Percentiles rank a stretch among this genome's conserved stretches.
phyloP scores from a whole-genome alignment of 2,113 vertebrate species.

The Sciurus niger region DNA sequence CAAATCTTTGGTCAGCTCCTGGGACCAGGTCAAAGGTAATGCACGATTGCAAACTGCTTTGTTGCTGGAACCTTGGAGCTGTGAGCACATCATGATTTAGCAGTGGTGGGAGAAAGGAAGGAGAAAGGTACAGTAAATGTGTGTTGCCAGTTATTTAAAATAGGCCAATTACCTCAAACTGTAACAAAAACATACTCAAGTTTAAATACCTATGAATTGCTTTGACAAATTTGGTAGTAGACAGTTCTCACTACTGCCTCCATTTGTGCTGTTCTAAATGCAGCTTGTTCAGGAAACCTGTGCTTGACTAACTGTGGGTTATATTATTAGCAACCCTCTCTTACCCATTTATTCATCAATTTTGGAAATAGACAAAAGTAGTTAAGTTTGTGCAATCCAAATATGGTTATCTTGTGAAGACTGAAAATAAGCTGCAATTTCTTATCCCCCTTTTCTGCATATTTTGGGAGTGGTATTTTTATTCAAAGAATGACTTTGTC shows the following conservation, averaged over 20 bases:
- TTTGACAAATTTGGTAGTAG: slow-evolving; percentile 79
- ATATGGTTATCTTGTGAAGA: slow-evolving; percentile 2
- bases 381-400: slow-evolving; percentile 32
- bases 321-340: neutral
- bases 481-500: neutral
- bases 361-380: slow-evolving; percentile 41
- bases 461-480: neutral
- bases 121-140: slow-evolving; percentile 67
- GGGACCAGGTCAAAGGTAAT: neutral
- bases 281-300: neutral
- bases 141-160: slow-evolving; percentile 84
- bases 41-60: neutral
- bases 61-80: neutral
- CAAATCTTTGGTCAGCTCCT: neutral
- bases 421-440: neutral
- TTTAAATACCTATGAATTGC: slow-evolving; percentile 81
- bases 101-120: neutral
- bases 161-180: slow-evolving; percentile 84
- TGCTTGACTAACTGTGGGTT: slow-evolving; percentile 23
- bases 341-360: neutral
- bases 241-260: slow-evolving; percentile 75
- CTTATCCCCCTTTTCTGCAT: neutral
- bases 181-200: slow-evolving; percentile 77
- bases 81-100: slow-evolving; percentile 34
- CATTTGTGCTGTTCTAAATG: slow-evolving; percentile 57